Percentiles rank a stretch among this genome's conserved stretches.
Evolutionary conservation across 2,888 invertebrate species (phyloP).

Genomic region (Acrobasis consociella): DNA sequence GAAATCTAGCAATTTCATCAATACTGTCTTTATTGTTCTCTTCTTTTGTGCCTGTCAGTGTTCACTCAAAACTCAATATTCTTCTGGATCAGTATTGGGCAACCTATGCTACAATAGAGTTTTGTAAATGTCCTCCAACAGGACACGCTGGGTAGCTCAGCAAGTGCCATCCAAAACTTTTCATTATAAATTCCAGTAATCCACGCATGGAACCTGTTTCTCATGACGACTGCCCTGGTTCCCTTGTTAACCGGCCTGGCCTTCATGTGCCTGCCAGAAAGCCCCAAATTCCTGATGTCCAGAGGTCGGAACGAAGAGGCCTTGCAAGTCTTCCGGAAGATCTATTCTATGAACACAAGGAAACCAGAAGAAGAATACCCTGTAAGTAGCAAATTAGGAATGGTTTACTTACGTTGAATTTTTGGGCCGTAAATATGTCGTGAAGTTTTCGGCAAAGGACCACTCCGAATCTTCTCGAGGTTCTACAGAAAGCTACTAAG

Average conservation of each 20-base stretch:
- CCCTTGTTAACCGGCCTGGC: slow-evolving; percentile 85
- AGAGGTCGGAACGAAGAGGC: slow-evolving; percentile 86
- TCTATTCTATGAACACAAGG: slow-evolving; percentile 86
- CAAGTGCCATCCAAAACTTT: background rate
- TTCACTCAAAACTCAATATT: no score
- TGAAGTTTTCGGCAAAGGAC: background rate
- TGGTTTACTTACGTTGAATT: no score
- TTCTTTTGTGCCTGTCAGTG: no score
- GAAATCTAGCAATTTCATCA: no score
- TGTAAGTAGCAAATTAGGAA: slow-evolving; percentile 66
- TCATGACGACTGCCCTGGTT: slow-evolving; percentile 84
- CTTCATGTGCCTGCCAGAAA: slow-evolving; percentile 86
- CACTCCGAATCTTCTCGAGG: background rate
- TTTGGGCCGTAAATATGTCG: background rate
- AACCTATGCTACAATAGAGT: no score
- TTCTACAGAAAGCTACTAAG: background rate
- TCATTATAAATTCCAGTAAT: slow-evolving; percentile 62
- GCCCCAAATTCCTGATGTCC: slow-evolving; percentile 90
- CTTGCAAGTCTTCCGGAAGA: slow-evolving; percentile 82
- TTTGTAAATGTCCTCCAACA: no score
- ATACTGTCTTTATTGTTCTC: no score
- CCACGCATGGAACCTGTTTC: slow-evolving; percentile 85
- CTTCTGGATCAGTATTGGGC: no score
- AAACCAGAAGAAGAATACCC: slow-evolving; percentile 84
- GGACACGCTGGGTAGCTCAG: no score